Evolutionary conservation across 2,113 vertebrate species (phyloP).

Genomic region (Dipodomys merriami): DNA sequence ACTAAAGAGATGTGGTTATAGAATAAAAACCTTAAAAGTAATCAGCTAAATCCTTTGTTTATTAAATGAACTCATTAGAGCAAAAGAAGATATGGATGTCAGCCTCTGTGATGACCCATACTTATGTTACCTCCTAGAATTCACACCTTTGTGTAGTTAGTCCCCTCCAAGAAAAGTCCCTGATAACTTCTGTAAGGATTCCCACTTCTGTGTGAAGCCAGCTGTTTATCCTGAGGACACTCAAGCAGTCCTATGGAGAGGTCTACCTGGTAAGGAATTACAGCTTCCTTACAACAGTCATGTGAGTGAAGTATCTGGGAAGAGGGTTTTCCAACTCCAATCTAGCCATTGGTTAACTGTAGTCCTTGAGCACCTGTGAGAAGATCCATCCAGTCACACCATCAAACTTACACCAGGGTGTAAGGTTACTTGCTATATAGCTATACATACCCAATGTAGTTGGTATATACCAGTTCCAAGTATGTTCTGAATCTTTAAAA

Average conservation of each 20-base stretch:
- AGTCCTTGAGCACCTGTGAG: not conserved
- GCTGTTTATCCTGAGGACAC: not conserved
- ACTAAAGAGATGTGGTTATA: not conserved
- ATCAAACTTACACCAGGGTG: not conserved
- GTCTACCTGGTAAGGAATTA: rapidly evolving
- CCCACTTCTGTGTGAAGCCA: not conserved
- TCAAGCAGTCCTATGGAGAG: not conserved
- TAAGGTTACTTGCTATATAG: not conserved
- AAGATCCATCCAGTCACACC: not conserved
- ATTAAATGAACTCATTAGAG: not conserved
- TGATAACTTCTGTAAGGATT: not conserved
- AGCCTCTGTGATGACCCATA: not conserved
- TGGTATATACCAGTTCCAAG: not conserved
- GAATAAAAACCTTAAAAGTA: not conserved
- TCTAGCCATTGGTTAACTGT: not conserved
- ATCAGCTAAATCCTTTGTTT: not conserved
- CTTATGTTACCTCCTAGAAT: not conserved
- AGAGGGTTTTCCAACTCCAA: not conserved
- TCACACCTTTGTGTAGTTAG: not conserved
- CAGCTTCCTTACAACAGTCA: not conserved
- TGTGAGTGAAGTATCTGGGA: not conserved
- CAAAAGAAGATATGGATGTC: not conserved
- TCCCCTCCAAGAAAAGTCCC: not conserved
- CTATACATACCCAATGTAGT: not conserved
- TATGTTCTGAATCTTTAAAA: not conserved